These are phyloP conservation scores for Ceriagrion tenellum DNA, from an alignment of 2,888 invertebrate genomes.

Conservation along the genomic window DNA sequence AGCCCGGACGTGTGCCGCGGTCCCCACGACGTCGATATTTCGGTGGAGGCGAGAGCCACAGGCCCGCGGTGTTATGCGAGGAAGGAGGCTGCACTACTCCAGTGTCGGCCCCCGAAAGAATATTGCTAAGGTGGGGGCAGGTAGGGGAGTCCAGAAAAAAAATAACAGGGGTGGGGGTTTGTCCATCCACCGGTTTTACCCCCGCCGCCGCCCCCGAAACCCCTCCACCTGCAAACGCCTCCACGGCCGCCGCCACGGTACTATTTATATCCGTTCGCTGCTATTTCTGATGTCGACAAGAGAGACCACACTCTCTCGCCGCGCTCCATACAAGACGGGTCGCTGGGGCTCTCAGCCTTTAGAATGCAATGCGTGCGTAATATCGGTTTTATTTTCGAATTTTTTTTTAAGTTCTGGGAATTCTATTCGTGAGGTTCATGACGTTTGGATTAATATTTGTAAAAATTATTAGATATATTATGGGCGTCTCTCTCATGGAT, in stretches of 20 bases:
- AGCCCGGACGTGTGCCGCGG: conserved; percentile 46
- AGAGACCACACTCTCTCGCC: conserved; percentile 45
- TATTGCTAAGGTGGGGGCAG: not conserved
- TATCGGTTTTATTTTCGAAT: not conserved
- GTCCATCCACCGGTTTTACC: not conserved
- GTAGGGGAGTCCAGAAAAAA: not conserved
- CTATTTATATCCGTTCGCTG: conserved; percentile 64
- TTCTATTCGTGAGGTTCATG: not conserved
- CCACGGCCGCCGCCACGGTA: conserved; percentile 46
- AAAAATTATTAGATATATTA: not conserved
- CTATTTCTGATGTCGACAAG: conserved; percentile 52
- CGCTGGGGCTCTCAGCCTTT: conserved; percentile 6
- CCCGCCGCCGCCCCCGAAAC: not conserved
- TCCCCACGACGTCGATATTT: conserved; percentile 60
- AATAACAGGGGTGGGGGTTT: not conserved
- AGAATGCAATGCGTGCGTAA: not conserved
- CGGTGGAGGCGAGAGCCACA: conserved; percentile 42
- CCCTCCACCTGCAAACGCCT: conserved; percentile 4
- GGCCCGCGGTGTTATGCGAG: conserved; percentile 53
- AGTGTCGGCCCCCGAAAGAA: not conserved
- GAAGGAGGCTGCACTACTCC: conserved; percentile 34
- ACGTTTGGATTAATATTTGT: no score
- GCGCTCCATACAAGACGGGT: conserved; percentile 60
- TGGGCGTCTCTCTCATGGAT: not conserved
- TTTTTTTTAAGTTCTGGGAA: not conserved